phyloP scores from a whole-genome alignment of 1,140 invertebrate species.

The Papilio aristodemus region DNA sequence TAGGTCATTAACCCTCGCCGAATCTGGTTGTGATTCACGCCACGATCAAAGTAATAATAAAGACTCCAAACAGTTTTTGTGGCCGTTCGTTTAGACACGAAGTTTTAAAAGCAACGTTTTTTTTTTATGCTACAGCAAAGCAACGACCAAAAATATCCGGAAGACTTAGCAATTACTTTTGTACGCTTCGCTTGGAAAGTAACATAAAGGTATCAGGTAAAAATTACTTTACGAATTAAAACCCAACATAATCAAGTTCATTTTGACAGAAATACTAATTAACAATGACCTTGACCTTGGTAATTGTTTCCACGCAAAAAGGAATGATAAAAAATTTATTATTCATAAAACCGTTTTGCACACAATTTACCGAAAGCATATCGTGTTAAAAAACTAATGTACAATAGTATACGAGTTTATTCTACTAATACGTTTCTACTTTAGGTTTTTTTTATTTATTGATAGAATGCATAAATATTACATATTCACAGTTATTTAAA shows the following conservation, averaged over 20 bases:
- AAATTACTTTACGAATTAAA: background rate
- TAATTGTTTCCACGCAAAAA: slow-evolving; percentile 12
- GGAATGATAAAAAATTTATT: slow-evolving; percentile 22
- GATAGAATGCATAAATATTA: background rate
- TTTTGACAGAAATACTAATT: background rate
- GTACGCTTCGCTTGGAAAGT: slow-evolving; percentile 5
- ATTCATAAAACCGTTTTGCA: slow-evolving; percentile 11
- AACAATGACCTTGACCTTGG: slow-evolving; percentile 24
- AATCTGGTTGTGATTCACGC: slow-evolving; percentile 78
- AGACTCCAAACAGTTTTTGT: slow-evolving; percentile 74
- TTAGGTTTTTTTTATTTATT: background rate
- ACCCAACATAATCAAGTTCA: background rate
- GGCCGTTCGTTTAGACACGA: slow-evolving; percentile 62
- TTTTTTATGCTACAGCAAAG: slow-evolving; percentile 54
- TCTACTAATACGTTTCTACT: no score
- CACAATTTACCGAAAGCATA: background rate
- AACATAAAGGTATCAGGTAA: slow-evolving; percentile 1
- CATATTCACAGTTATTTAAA: slow-evolving; percentile 14
- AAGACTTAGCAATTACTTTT: slow-evolving; percentile 54
- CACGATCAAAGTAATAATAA: slow-evolving; percentile 72
- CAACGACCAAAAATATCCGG: slow-evolving; percentile 56
- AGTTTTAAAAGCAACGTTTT: slow-evolving; percentile 58
- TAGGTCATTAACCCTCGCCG: slow-evolving; percentile 77
- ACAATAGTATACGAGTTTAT: background rate
- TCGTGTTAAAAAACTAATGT: background rate